Conservation (phyloP, 2,113 vertebrate genomes). For the Cynopterus brachyotis region DNA sequence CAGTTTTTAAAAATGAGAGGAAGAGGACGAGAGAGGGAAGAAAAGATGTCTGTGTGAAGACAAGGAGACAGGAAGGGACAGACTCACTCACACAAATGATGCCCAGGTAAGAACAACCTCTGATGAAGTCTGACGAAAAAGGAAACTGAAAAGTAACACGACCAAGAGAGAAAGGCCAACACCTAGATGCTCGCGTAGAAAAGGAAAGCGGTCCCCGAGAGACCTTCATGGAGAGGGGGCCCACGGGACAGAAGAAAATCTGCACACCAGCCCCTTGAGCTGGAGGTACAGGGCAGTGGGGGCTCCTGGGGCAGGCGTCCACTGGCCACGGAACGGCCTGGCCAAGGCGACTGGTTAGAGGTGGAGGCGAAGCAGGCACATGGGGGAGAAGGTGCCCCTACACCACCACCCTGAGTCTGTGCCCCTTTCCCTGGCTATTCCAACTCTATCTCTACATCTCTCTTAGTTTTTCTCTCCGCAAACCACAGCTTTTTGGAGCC, state of each 20-base stretch:
- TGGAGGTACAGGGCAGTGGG: rapidly evolving
- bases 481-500: not conserved
- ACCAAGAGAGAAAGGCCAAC: not conserved
- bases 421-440: not conserved
- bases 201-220: too few species aligned
- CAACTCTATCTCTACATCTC: not conserved
- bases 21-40: not conserved
- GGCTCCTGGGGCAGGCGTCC: not conserved
- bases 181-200: too few species aligned
- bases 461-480: not conserved
- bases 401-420: too few species aligned
- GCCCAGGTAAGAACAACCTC: not conserved
- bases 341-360: not conserved
- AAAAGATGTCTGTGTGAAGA: not conserved
- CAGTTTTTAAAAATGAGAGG: not conserved
- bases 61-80: not conserved
- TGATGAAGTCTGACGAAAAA: not conserved
- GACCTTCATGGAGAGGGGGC: not conserved
- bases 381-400: not conserved
- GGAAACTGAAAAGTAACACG: not conserved
- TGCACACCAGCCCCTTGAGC: not conserved
- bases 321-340: rapidly evolving
- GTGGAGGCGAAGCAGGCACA: not conserved
- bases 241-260: not conserved
- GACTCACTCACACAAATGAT: not conserved